Evolutionary conservation across 2,888 invertebrate species (phyloP), one percentile per base, ranked within the genome.

Genomic region (Drepana falcataria): DNA sequence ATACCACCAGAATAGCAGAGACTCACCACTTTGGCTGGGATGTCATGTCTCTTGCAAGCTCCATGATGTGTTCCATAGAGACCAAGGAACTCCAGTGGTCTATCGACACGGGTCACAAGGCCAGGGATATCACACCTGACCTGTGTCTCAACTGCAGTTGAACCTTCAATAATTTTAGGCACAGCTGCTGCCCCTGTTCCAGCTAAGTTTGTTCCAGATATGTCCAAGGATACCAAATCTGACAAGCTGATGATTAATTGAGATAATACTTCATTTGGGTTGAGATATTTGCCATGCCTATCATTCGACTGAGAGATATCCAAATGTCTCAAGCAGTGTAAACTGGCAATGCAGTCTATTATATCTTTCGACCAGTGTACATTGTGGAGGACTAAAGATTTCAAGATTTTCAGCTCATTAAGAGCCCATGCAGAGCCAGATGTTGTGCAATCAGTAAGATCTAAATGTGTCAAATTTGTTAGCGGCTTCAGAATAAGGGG

Each of bases 191-290:
- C 94, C 51, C 96, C 96, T 54, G 94, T 94, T 9, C 98, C 97
- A 48, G 98, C 97, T 62, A 99, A 91, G 91, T 99, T 98, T 33
- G 99, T 99, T 9, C 98, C 98, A 2, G 98, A 98, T 76, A 99
- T 97, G 85, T 99, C 99, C 68, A 99, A 87, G 35, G 96, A 96
- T 48, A 93, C 93, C 57, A 99, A 87, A 53, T 93, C 82, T 0
- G 96, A 95, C 68, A 99, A 91, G 75, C 91, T 94, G 53, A 92
- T 91, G 7, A 98, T 94, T 47, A 99, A 87, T 65, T 92, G 92
- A 35, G 93, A 89, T 48, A 99, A 86, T 40, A 94, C 90, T 60
- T 93, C 91, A 84, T 95, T 96, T 2, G 97, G 96, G 67, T 95
- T 93, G 44, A 93, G 91, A 79, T 95, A 98, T 59, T 93, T 93